Percentiles rank a stretch among this genome's conserved stretches.
Evolutionary conservation across 2,888 invertebrate genomes (phyloP).

Genomic region (Scrobipalpa costella): DNA sequence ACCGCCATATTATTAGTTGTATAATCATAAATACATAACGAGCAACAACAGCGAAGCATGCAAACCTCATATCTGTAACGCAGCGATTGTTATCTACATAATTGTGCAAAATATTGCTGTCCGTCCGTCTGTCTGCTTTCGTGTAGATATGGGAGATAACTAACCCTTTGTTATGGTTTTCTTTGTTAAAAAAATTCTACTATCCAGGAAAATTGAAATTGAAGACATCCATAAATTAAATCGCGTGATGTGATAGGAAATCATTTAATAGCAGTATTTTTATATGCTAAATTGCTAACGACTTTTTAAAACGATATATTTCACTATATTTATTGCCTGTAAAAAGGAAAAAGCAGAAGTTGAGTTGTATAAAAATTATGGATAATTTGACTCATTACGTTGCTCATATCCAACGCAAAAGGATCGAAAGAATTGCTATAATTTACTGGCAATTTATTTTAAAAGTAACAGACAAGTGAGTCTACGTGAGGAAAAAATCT

Average conservation of each 20-base stretch:
- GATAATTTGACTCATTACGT: slow-evolving; percentile 65
- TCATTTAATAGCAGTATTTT: background rate
- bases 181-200: slow-evolving; percentile 26
- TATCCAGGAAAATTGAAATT: slow-evolving; percentile 17
- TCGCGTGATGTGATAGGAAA: slow-evolving; percentile 10
- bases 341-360: slow-evolving; percentile 39
- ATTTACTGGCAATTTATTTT: slow-evolving; percentile 60
- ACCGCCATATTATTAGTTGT: slow-evolving; percentile 40
- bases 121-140: slow-evolving; percentile 57
- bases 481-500: background rate
- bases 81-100: slow-evolving; percentile 64
- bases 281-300: background rate
- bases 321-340: background rate
- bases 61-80: slow-evolving; percentile 58
- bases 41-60: slow-evolving; percentile 42
- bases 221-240: background rate
- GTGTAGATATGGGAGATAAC: slow-evolving; percentile 47
- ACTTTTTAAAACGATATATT: slow-evolving; percentile 4
- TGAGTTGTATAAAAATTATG: slow-evolving; percentile 32
- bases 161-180: slow-evolving; percentile 37
- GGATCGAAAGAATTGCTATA: slow-evolving; percentile 55
- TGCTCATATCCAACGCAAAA: slow-evolving; percentile 60
- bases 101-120: slow-evolving; percentile 71
- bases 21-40: slow-evolving; percentile 46
- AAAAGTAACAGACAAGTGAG: slow-evolving; percentile 45